Evolutionary conservation across 2,113 vertebrate genomes (phyloP).

Genomic region (chimpanzee (Pan troglodytes)): NHGRI_mPanTro3-v2.1_pri NC_072403.2:111371501-111372000

Average conservation of each 20-base stretch:
- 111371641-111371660: too few relatives aligned
- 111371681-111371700: background rate
- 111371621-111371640: too few relatives aligned
- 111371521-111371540: too few relatives aligned
- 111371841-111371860: background rate
- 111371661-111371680: too few relatives aligned
- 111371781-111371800: background rate
- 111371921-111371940: constrained; percentile 6
- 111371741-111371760: background rate
- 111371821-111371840: constrained; percentile 21
- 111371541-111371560: too few relatives aligned
- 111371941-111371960: background rate
- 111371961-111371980: background rate
- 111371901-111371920: background rate
- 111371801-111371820: background rate
- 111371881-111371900: background rate
- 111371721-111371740: background rate
- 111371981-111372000: background rate
- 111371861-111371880: background rate
- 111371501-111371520: too few relatives aligned
- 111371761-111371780: background rate
- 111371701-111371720: background rate
- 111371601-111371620: too few relatives aligned
- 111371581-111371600: too few relatives aligned
- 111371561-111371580: too few relatives aligned